A percentile compares a stretch with the other conserved stretches of the same genome.
phyloP scores from a whole-genome alignment of 1,140 invertebrate species.

The Zaprionus taronus region DNA sequence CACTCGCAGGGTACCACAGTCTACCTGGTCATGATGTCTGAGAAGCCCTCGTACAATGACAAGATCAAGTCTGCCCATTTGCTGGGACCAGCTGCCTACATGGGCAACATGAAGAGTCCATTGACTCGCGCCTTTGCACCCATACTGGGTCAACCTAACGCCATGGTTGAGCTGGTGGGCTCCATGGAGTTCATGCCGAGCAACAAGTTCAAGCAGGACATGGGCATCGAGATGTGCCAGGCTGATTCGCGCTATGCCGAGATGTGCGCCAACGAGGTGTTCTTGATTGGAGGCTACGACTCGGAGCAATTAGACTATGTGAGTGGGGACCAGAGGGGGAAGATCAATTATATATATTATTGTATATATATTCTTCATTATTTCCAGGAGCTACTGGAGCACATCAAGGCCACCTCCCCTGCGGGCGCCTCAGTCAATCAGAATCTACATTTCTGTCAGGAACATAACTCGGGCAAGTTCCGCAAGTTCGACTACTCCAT shows the following conservation, averaged over 20 bases:
- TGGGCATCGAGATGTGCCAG: conserved; percentile 85
- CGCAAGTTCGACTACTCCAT: conserved; percentile 85
- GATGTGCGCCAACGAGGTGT: conserved; percentile 86
- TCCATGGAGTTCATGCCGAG: conserved; percentile 86
- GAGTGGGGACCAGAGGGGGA: conserved; percentile 6
- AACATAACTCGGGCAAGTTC: conserved; percentile 77
- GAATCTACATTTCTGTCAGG: conserved; percentile 85
- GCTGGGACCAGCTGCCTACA: conserved; percentile 86
- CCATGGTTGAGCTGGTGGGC: conserved; percentile 84
- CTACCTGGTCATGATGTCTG: conserved; percentile 86
- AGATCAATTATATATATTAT: not conserved
- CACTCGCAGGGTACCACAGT: conserved; percentile 88
- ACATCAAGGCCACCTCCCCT: conserved; percentile 85
- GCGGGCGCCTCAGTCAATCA: conserved; percentile 86
- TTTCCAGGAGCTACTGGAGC: conserved; percentile 70
- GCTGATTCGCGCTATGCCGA: conserved; percentile 81
- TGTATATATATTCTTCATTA: not conserved
- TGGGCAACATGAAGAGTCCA: conserved; percentile 82
- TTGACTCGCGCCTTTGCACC: conserved; percentile 74
- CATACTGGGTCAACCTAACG: conserved; percentile 73
- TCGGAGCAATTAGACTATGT: conserved; percentile 83
- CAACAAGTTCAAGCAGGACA: conserved; percentile 83
- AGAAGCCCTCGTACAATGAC: conserved; percentile 85
- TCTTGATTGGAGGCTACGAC: conserved; percentile 86
- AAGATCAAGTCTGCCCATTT: conserved; percentile 86